Percentiles rank a stretch among this genome's conserved stretches.
Evolutionary conservation across 2,113 vertebrate genomes (phyloP).

Genomic region (Nannobrachium achirus): DNA sequence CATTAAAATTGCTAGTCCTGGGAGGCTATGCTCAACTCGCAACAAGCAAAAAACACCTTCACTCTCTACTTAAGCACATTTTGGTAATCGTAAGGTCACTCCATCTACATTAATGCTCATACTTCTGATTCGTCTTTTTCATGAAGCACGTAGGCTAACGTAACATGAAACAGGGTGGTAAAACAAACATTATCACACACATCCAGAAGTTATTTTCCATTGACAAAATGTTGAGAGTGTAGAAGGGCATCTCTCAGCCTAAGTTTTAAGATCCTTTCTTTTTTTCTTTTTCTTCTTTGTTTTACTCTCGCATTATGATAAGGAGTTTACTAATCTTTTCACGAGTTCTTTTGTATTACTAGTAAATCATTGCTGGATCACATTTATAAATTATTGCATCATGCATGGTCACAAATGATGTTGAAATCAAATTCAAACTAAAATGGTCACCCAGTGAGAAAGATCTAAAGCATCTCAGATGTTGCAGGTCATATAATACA

Average conservation of each 20-base stretch:
- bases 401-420: conserved; percentile 60
- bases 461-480: conserved; percentile 66
- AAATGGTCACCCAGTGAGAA: conserved; percentile 53
- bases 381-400: conserved; percentile 70
- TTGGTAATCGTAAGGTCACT: conserved; percentile 79
- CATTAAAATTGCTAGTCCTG: conserved; percentile 45
- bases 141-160: conserved; percentile 58
- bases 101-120: conserved; percentile 67
- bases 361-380: conserved; percentile 48
- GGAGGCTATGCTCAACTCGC: conserved; percentile 52
- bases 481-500: conserved; percentile 71
- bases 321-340: conserved; percentile 25
- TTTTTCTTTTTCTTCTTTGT: conserved; percentile 13
- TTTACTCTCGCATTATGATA: conserved; percentile 32
- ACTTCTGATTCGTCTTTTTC: conserved; percentile 49
- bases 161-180: conserved; percentile 54
- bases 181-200: conserved; percentile 49
- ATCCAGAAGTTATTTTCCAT: conserved; percentile 47
- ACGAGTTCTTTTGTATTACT: conserved; percentile 17
- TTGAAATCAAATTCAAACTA: conserved; percentile 38
- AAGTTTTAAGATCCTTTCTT: conserved; percentile 4
- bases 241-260: conserved; percentile 41
- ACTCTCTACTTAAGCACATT: conserved; percentile 72
- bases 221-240: conserved; percentile 23
- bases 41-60: conserved; percentile 56